Evolutionary conservation across 2,888 invertebrate genomes (phyloP).

Genomic region (Tryphoninae sp.): DNA sequence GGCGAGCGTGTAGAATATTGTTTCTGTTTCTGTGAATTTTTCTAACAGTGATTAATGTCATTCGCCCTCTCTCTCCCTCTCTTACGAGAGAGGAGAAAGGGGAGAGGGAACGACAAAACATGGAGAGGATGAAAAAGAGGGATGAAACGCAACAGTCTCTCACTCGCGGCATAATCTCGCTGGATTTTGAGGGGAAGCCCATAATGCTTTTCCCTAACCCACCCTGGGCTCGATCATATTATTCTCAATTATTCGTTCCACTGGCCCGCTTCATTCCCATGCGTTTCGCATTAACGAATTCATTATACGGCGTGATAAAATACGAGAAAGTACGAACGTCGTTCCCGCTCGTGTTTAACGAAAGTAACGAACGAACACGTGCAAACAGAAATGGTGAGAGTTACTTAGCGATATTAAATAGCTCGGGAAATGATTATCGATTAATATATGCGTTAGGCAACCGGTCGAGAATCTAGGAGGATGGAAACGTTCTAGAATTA

Average conservation of each 20-base stretch:
- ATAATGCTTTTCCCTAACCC: slow-evolving; percentile 1
- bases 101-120: background rate
- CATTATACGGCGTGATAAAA: background rate
- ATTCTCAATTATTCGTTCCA: background rate
- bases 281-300: slow-evolving; percentile 20
- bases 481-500: background rate
- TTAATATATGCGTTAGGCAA: background rate
- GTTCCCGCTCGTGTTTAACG: too few relatives aligned
- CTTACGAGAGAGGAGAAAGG: background rate
- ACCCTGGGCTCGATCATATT: slow-evolving; percentile 8
- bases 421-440: slow-evolving; percentile 6
- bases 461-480: too few relatives aligned
- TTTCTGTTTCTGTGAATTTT: background rate
- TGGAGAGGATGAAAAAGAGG: background rate
- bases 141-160: background rate
- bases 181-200: background rate
- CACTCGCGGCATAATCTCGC: background rate
- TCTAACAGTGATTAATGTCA: background rate
- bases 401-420: background rate
- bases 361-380: slow-evolving; percentile 3
- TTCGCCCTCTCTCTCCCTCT: too few relatives aligned
- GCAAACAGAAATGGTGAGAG: background rate
- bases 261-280: slow-evolving; percentile 49
- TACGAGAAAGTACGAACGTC: background rate
- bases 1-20: slow-evolving; percentile 4